Percentiles rank a stretch among this genome's conserved stretches.
These are phyloP conservation scores for Drosophila setifemur DNA, from an alignment of 1,140 invertebrate species.

Conservation along the genomic window DNA sequence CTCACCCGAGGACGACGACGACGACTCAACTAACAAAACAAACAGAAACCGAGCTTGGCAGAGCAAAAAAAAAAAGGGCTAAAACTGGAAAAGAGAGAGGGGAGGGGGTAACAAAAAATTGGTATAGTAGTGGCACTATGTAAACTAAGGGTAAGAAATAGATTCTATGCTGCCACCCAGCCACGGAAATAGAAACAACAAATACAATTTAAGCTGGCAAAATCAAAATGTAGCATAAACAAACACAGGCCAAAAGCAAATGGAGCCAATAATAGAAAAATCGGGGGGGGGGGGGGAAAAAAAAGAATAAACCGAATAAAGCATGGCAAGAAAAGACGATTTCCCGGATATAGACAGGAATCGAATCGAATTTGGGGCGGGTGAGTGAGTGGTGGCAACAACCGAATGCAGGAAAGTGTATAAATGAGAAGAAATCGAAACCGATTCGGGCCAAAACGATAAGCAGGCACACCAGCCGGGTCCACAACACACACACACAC, in stretches of 20 bases:
- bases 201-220: slow-evolving; percentile 75
- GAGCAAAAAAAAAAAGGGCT: slow-evolving; percentile 52
- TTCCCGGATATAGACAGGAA: slow-evolving; percentile 7
- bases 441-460: slow-evolving; percentile 60
- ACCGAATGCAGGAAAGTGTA: slow-evolving; percentile 64
- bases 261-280: slow-evolving; percentile 73
- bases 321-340: slow-evolving; percentile 51
- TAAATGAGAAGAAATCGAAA: slow-evolving; percentile 80
- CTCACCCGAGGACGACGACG: slow-evolving; percentile 55
- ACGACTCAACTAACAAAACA: slow-evolving; percentile 75
- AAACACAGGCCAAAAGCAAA: slow-evolving; percentile 67
- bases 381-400: background rate
- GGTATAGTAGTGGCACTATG: slow-evolving; percentile 24
- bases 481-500: background rate
- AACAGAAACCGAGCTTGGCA: slow-evolving; percentile 35
- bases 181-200: slow-evolving; percentile 77
- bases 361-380: background rate
- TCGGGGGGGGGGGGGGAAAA: slow-evolving; percentile 1
- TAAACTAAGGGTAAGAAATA: slow-evolving; percentile 47
- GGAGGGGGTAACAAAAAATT: slow-evolving; percentile 45
- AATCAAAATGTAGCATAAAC: slow-evolving; percentile 79
- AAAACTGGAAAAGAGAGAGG: slow-evolving; percentile 9
- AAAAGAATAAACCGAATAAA: slow-evolving; percentile 18
- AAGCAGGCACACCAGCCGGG: slow-evolving; percentile 44
- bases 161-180: slow-evolving; percentile 14